Evolutionary conservation across 1,140 invertebrate genomes (phyloP), one percentile per base, ranked within the genome.

Genomic region (Cotesia vestalis): DNA sequence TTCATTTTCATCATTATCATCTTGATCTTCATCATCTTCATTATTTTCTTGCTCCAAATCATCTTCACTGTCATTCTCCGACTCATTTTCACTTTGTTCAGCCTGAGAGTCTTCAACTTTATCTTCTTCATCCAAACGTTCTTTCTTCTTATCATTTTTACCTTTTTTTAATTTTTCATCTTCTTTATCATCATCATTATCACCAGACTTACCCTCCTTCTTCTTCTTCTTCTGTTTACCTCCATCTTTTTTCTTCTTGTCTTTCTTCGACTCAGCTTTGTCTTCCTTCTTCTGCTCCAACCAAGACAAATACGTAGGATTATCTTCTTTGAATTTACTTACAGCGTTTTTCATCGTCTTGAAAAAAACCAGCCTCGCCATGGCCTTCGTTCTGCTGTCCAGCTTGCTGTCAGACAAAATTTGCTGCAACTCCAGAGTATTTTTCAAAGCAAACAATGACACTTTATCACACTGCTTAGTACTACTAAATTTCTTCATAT

Each of bases 401-500:
- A 76, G 63, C 0, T 59, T 71, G 14, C 59, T 2, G 71, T 84
- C 75, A 27, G 74, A 57, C 27, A 84, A 75, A 61, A 86, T 73
- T 35, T 81, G 68, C 6, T 78, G 46, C 4, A 79, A 17, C 1
- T 53, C 61, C 63, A 70, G 74, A 0, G 38, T 75, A 66, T 81
- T 80, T 9, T 62, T 64, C 4, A 86, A 77, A 2, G 75, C 81
- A 76, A 81, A 86, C 77, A 75, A 84, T 0, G 82, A 78, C 57
- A 85, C 76, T 2, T 83, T 81, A 67, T 86, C 84, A 1, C 4
- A 46, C 40, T 9, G 40, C 40, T 46, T 46, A 46, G 4, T 46
- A 11, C 83, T 79, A 63, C 84, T 81, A 1, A 85, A 66, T 9
- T 57, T 75, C 73, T 87, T 87, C 0, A 83, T 9, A 0, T 78